These are phyloP conservation scores for Platygyra sinensis DNA, from an alignment of 64 coral and sea anemone genomes.

Conservation along the genomic window DNA sequence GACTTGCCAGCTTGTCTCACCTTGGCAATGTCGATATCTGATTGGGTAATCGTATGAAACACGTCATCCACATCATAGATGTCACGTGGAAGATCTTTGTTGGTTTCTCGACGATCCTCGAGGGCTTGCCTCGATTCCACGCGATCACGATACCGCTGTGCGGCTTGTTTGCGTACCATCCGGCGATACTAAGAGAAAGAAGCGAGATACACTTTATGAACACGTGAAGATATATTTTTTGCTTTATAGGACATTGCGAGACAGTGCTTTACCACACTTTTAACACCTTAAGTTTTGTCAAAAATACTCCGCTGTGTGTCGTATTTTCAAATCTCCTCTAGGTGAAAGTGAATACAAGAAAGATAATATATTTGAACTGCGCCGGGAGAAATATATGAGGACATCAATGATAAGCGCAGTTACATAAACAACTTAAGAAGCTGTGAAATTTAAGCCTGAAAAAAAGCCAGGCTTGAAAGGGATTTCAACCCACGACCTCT, in stretches of 20 bases:
- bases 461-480: too few relatives aligned
- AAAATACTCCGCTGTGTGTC: background rate
- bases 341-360: too few relatives aligned
- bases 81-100: slow-evolving; percentile 77
- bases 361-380: too few relatives aligned
- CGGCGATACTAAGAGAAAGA: slow-evolving; percentile 76
- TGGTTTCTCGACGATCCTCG: slow-evolving; percentile 67
- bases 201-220: background rate
- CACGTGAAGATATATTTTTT: background rate
- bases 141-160: slow-evolving; percentile 68
- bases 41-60: slow-evolving; percentile 95
- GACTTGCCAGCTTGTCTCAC: background rate
- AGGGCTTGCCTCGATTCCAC: slow-evolving; percentile 71
- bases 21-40: slow-evolving; percentile 80
- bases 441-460: too few relatives aligned
- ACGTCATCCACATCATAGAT: slow-evolving; percentile 92
- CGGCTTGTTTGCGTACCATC: slow-evolving; percentile 80
- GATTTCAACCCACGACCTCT: too few relatives aligned
- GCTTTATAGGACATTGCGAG: too few relatives aligned
- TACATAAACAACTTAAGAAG: too few relatives aligned
- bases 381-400: too few relatives aligned
- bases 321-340: too few relatives aligned
- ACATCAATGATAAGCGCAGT: too few relatives aligned
- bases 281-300: background rate
- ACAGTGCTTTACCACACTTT: too few relatives aligned